Evolutionary conservation across 2,888 invertebrate genomes (phyloP).

Genomic region (Plebejus melissa): DNA sequence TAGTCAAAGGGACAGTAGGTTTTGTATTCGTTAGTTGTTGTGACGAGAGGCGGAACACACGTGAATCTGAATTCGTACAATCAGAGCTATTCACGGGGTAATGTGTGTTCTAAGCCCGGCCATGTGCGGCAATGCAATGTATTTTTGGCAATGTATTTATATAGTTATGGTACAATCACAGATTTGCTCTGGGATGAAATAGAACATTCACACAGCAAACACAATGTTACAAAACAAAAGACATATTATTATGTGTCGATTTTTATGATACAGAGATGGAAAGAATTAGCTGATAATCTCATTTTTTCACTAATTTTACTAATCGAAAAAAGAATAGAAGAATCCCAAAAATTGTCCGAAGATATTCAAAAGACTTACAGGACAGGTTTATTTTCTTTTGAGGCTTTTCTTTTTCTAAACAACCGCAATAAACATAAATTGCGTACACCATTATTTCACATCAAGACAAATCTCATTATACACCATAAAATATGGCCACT

Average conservation of each 20-base stretch:
- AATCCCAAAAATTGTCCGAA: not conserved
- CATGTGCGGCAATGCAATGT: slow-evolving; percentile 4
- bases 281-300: not conserved
- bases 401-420: not conserved
- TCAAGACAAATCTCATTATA: slow-evolving; percentile 23
- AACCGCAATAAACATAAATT: slow-evolving; percentile 13
- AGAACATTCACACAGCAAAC: too few relatives aligned
- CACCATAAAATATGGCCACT: slow-evolving; percentile 19
- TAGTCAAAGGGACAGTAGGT: slow-evolving; percentile 5
- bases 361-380: not conserved
- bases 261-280: not conserved
- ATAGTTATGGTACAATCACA: not conserved
- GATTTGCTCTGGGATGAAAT: not conserved
- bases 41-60: not conserved
- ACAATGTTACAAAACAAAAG: not conserved
- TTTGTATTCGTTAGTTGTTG: slow-evolving; percentile 14
- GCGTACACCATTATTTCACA: slow-evolving; percentile 12
- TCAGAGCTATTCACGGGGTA: slow-evolving; percentile 7
- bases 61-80: slow-evolving; percentile 12
- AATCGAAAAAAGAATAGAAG: too few relatives aligned
- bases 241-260: not conserved
- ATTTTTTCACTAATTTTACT: not conserved
- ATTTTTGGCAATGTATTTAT: not conserved
- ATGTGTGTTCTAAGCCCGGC: not conserved
- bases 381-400: not conserved